phyloP scores from a whole-genome alignment of 2,888 invertebrate species.

The Heliconius sara region DNA sequence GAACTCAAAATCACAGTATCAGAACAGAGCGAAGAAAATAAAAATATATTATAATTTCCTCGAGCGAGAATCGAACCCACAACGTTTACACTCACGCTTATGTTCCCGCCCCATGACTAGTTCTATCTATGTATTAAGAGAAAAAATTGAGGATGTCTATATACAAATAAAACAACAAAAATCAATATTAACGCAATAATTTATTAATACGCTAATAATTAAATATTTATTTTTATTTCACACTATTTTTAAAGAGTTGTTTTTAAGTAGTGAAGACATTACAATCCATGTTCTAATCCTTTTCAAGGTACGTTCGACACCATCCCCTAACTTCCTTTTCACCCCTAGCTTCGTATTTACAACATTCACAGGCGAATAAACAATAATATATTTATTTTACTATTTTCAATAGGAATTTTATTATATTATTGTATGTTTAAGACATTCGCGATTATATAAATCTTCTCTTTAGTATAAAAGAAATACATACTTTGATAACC shows the following conservation, averaged over 20 bases:
- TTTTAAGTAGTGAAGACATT: constrained; percentile 78
- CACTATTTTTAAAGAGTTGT: constrained; percentile 68
- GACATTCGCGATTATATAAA: too few species aligned
- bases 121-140: too few species aligned
- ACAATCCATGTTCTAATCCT: constrained; percentile 50
- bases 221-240: constrained; percentile 74
- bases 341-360: constrained; percentile 46
- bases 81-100: not conserved
- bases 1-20: too few species aligned
- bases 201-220: constrained; percentile 82
- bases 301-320: constrained; percentile 37
- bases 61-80: not conserved
- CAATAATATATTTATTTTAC: constrained; percentile 41
- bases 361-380: constrained; percentile 47
- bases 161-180: constrained; percentile 49
- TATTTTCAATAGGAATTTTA: constrained; percentile 35
- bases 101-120: too few species aligned
- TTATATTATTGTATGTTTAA: not conserved
- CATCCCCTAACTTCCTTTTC: constrained; percentile 13
- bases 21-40: too few species aligned
- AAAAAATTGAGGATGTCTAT: too few species aligned
- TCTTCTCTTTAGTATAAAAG: not conserved
- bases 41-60: too few species aligned
- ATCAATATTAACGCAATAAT: constrained; percentile 73
- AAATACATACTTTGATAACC: not conserved